Evolutionary conservation across 2,797 vertebrate species (phyloP), one percentile per base, ranked within the genome.

Genomic region (Chelmon rostratus): DNA sequence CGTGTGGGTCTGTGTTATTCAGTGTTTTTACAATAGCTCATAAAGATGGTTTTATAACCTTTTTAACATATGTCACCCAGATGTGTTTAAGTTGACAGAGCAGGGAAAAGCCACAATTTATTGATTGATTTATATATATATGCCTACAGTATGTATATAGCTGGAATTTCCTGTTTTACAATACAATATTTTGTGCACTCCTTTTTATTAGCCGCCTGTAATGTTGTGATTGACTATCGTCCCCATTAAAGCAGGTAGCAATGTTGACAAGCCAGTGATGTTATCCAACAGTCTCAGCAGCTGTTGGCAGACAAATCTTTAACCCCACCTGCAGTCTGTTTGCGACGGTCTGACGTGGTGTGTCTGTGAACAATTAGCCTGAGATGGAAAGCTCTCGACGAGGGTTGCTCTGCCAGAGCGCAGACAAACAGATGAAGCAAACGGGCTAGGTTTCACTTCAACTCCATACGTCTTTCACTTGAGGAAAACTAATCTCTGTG

Each of bases 401-500:
- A 74, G n/a, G 0, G 66, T 35, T 46, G 18, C 70, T 68, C 6
- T 31, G 47, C 42, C 38, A 25, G 35, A 52, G 47, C 25, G 0
- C 35, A 69, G 59, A 64, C 71, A 61, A 65, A 73, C 53, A 13
- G 54, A 78, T 62, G 10, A 80, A 67, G 40, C 52, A 44, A 68
- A 83, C 25, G 9, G 15, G 42, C 35, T 69, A 53, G 21, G 3
- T 54, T 79, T 79, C 66, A 76, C 66, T 75, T 71, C 19, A 69
- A 82, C 69, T 84, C 63, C 38, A 66, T 76, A 28, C 19, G 68
- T 69, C 38, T 74, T 79, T 76, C 85, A 77, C 78, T 85, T 66
- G 49, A 19, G 50, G 10, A 76, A 81, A 87, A 70, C 56, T 52
- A 68, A 83, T 85, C 75, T 73, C 54, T 74, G 47, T 58, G 53